These are phyloP conservation scores for Taxidea taxus DNA, from an alignment of 2,113 vertebrate species.

Conservation along the genomic window DNA sequence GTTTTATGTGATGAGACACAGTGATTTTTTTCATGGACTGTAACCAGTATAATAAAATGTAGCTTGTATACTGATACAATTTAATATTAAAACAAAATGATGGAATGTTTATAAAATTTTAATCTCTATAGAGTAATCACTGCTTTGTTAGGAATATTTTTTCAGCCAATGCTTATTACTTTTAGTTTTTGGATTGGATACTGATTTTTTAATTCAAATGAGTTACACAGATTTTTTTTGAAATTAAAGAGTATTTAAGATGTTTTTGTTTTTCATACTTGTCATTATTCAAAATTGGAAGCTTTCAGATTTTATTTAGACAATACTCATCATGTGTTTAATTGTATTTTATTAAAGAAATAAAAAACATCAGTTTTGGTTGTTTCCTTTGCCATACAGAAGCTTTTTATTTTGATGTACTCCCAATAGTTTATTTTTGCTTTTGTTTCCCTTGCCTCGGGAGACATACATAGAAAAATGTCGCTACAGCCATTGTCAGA, in stretches of 20 bases:
- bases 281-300: not conserved
- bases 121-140: not conserved
- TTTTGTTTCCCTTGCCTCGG: not conserved
- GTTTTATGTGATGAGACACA: not conserved
- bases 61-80: not conserved
- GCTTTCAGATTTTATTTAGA: not conserved
- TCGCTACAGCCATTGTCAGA: not conserved
- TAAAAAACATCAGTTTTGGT: not conserved
- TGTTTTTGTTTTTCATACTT: not conserved
- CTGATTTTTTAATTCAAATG: not conserved
- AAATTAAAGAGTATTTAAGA: not conserved
- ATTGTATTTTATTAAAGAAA: not conserved
- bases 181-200: not conserved
- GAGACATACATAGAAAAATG: not conserved
- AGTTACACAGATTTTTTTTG: not conserved
- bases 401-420: not conserved
- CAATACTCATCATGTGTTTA: constrained; percentile 1
- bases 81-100: not conserved
- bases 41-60: not conserved
- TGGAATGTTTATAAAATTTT: not conserved
- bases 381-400: not conserved
- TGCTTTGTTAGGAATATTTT: not conserved
- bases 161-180: not conserved
- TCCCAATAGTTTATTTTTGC: not conserved
- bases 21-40: not conserved